Base-by-base conservation (phyloP, 23 tunicate genomes). In the Ciona savignyi region DNA sequence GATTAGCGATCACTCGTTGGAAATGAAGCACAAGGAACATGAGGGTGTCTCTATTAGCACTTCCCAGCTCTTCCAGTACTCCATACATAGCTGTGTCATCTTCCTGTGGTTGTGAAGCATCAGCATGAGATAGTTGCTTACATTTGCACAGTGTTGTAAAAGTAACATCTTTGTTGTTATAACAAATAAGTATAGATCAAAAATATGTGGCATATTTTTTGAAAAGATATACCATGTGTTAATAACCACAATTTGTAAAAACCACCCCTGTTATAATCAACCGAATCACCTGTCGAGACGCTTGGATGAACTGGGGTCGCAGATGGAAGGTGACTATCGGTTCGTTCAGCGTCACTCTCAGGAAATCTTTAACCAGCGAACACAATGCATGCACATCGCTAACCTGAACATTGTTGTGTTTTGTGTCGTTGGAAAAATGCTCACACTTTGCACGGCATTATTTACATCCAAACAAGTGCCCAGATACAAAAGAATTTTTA, bases 291-390 rank as follows among this genome's bases (percentile, higher is more conserved):
- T 67, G 73, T 27, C 32, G 34, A 32, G 91, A 79, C 3, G 97
- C 97, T 68, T 65, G 65, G 0, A 84, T 80, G 70, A 90, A 90
- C 65, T 32, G 70, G 2, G 90, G 90, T 35, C 81, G 86, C 11
- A 84, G 51, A 27, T 65, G 64, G 75, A 75, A 90, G 21, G 97
- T 90, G n/a, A 90, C 30, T 63, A 90, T 74, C 21, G 97, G 91
- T 65, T 90, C 91, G 2, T 73, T 75, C 27, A 90, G 60, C 4
- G 83, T 71, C 23, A 81, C 86, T 27, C 97, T 33, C 71, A 90
- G 62, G 49, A 90, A 90, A 60, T 90, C 90, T 84, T 90, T 90
- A 30, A 90, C 97, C 32, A 90, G 73, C 1, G 97, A 90, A 33
- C 97, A 90, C 48, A 90, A 66, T 25, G 97, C 79, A 35, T 90